These are phyloP conservation scores for Neodiprion fabricii DNA, from an alignment of 1,140 invertebrate genomes.

Conservation along the genomic window DNA sequence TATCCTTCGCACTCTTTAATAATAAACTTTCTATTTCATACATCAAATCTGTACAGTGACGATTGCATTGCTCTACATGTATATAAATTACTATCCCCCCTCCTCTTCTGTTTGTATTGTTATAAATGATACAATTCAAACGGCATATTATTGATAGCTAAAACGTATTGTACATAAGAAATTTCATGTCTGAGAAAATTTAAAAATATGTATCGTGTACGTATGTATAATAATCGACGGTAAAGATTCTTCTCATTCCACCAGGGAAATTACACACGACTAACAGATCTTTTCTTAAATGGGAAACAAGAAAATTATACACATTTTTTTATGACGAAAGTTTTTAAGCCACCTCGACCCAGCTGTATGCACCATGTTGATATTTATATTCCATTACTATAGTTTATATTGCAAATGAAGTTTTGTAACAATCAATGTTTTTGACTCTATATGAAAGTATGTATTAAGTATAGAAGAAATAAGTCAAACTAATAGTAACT, in stretches of 20 bases:
- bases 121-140: background rate
- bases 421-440: too few species aligned
- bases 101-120: background rate
- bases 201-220: background rate
- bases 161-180: background rate
- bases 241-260: too few species aligned
- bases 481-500: too few species aligned
- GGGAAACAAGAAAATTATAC: too few species aligned
- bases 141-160: background rate
- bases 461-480: too few species aligned
- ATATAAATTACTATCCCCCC: background rate
- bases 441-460: too few species aligned
- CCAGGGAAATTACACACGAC: too few species aligned
- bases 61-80: constrained; percentile 5
- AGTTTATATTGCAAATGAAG: background rate
- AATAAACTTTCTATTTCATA: constrained; percentile 3
- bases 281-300: too few species aligned
- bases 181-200: background rate
- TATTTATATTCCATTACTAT: background rate
- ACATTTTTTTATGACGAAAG: too few species aligned
- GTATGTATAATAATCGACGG: too few species aligned
- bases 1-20: background rate
- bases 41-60: constrained; percentile 7
- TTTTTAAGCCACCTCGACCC: background rate
- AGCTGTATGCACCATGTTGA: background rate